Percentiles rank a stretch among this genome's conserved stretches.
phyloP scores from a whole-genome alignment of 30 jellyfish, hydroid and myxozoan genomes.

The Cassiopea xamachana region DNA sequence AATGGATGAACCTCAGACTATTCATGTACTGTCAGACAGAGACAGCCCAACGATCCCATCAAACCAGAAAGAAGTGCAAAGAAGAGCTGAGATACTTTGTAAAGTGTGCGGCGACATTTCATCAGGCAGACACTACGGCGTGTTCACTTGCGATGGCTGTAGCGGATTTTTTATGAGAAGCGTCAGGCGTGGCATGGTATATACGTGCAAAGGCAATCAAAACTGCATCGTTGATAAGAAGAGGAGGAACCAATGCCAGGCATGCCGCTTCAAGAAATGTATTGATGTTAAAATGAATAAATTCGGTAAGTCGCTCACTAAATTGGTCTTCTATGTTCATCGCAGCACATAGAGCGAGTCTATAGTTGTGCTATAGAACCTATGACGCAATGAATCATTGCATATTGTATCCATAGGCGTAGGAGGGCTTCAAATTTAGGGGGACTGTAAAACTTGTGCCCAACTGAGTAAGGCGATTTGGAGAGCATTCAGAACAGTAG shows the following conservation, averaged over 20 bases:
- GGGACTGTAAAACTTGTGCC: too few species aligned
- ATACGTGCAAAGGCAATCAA: slow-evolving; percentile 83
- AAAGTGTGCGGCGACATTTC: slow-evolving; percentile 88
- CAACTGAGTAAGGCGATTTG: too few species aligned
- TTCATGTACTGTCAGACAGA: slow-evolving; percentile 34
- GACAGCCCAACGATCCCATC: slow-evolving; percentile 42
- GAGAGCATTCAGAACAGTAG: too few species aligned
- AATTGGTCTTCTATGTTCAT: too few species aligned
- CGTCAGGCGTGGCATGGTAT: slow-evolving; percentile 75
- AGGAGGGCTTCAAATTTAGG: too few species aligned
- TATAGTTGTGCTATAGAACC: too few species aligned
- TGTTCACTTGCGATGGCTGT: slow-evolving; percentile 89
- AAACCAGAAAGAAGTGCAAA: slow-evolving; percentile 32
- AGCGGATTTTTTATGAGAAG: slow-evolving; percentile 91
- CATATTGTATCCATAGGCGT: too few species aligned
- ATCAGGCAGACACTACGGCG: slow-evolving; percentile 90
- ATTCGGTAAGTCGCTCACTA: slow-evolving; percentile 61
- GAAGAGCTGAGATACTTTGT: slow-evolving; percentile 69
- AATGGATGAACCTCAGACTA: slow-evolving; percentile 9
- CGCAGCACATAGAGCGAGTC: too few species aligned
- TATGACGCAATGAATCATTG: too few species aligned
- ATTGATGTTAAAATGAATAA: slow-evolving; percentile 83
- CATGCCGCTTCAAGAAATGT: slow-evolving; percentile 85
- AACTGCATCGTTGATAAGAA: slow-evolving; percentile 85
- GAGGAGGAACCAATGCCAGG: slow-evolving; percentile 87